Percentiles rank a stretch among this genome's conserved stretches.
These are phyloP conservation scores for Elachura formosa DNA, from an alignment of 2,113 vertebrate species.

Conservation along the genomic window DNA sequence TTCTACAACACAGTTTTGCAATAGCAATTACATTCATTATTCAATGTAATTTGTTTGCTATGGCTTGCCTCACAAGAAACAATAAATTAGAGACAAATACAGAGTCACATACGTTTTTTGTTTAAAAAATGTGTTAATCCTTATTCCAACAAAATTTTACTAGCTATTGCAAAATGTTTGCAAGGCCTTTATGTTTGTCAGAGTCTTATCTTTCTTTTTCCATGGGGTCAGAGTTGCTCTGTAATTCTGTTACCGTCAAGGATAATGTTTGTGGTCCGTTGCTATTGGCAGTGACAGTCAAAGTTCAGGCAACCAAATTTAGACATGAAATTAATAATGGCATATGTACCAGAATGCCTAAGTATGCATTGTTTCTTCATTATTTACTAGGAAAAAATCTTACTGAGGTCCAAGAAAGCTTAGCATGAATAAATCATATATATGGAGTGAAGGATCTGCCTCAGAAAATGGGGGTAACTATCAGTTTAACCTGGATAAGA, in stretches of 20 bases:
- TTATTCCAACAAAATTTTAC: not conserved
- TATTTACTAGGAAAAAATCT: conserved; percentile 14
- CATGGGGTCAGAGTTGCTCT: not conserved
- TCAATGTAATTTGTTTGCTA: not conserved
- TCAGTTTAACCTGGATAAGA: not conserved
- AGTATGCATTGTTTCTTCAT: not conserved
- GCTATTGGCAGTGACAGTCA: not conserved
- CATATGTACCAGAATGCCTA: not conserved
- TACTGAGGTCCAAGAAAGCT: not conserved
- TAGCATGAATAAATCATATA: not conserved
- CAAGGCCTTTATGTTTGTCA: not conserved
- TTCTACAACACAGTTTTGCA: not conserved
- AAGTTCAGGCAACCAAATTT: not conserved
- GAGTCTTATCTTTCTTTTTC: not conserved
- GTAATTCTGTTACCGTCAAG: not conserved
- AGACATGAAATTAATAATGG: conserved; percentile 39
- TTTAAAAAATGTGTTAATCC: not conserved
- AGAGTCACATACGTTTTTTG: accelerated
- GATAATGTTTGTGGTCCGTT: conserved; percentile 33
- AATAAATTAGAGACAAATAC: not conserved
- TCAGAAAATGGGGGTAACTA: not conserved
- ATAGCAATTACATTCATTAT: not conserved
- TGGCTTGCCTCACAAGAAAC: not conserved
- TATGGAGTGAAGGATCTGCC: not conserved
- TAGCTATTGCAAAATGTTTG: not conserved